Percentiles rank a stretch among this genome's conserved stretches.
These are phyloP conservation scores for Cerceris ruficornis DNA, from an alignment of 2,888 invertebrate species.

Conservation along the genomic window DNA sequence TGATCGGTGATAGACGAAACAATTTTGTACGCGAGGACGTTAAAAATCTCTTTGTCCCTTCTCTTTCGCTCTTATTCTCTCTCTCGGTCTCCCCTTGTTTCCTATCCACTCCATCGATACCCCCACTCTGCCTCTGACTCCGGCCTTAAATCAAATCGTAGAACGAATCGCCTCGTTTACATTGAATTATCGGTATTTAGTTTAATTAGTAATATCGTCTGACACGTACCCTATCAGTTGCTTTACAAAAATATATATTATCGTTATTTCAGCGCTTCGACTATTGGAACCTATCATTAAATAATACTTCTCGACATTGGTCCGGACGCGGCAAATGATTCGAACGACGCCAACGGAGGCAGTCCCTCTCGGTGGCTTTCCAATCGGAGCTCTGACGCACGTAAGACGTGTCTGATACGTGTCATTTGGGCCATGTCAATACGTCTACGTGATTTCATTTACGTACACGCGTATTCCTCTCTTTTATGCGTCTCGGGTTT, in stretches of 20 bases:
- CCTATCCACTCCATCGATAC: background rate
- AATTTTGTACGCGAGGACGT: constrained; percentile 33
- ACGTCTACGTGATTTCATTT: background rate
- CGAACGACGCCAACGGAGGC: constrained; percentile 53
- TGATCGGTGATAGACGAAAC: constrained; percentile 9
- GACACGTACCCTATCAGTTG: constrained; percentile 50
- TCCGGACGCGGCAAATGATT: constrained; percentile 63
- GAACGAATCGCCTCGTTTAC: constrained; percentile 43
- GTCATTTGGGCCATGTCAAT: too few relatives aligned
- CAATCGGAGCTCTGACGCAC: constrained; percentile 44
- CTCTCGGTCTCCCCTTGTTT: background rate
- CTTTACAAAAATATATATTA: constrained; percentile 66
- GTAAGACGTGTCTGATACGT: constrained; percentile 12
- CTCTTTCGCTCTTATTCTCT: background rate
- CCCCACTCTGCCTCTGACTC: background rate
- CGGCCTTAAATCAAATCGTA: constrained; percentile 34
- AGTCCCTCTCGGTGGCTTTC: constrained; percentile 37
- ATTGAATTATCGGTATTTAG: constrained; percentile 42
- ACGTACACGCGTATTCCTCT: background rate
- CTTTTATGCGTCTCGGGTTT: constrained; percentile 4
- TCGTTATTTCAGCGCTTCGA: constrained; percentile 58
- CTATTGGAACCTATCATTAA: constrained; percentile 64
- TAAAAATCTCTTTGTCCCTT: constrained; percentile 8
- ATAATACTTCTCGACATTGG: constrained; percentile 67
- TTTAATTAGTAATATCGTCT: constrained; percentile 48